Base-by-base conservation (phyloP, 30 jellyfish, hydroid and myxozoan genomes). In the Sanderia malayensis region DNA sequence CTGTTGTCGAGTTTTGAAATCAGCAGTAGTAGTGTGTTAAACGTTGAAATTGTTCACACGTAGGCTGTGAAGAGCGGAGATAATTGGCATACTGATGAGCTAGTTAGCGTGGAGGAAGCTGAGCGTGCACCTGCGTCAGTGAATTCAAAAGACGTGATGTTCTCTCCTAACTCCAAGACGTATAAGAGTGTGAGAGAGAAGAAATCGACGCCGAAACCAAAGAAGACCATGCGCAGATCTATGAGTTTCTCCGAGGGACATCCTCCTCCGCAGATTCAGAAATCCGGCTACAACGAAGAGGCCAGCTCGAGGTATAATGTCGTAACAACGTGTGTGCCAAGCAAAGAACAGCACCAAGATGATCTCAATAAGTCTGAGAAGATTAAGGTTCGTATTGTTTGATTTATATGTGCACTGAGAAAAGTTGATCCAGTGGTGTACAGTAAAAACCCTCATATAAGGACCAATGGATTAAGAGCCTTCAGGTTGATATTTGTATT, bases 231-330 rank as follows among this genome's bases (percentile, higher is more conserved):
- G 92, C 84, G 98, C 34, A 60, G 98, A 31, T 92, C 98, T 0
- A 64, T 80, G 76, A 92, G 98, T 74, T 92, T 92, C 27, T 85
- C 96, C 28, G 95, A 74, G 44, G 96, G 98, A 19, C 83, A 68
- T 22, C 90, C 69, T 19, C 90, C 69, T 19, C 88, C 92, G 2
- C 41, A 49, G 60, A 67, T 63, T 1, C 82, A 64, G 31, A 80
- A 92, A 61, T 92, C 98, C 15, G 98, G 98, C 10, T 92, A 84
- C 37, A 85, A 92, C 46, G 92, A 79, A 70, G 91, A 79, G 41
- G 81, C 80, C 13, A 85, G 98, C 70, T 69, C 89, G 24, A 79
- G 77, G 76, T 92, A 84, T 61, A 75, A 92, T 70, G 98, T 73
- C 22, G 79, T 76, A 4, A 76, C 87, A 1, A 61, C 49, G 28